Conservation (phyloP, 2,888 invertebrate genomes). For the Pteria penguin region DNA sequence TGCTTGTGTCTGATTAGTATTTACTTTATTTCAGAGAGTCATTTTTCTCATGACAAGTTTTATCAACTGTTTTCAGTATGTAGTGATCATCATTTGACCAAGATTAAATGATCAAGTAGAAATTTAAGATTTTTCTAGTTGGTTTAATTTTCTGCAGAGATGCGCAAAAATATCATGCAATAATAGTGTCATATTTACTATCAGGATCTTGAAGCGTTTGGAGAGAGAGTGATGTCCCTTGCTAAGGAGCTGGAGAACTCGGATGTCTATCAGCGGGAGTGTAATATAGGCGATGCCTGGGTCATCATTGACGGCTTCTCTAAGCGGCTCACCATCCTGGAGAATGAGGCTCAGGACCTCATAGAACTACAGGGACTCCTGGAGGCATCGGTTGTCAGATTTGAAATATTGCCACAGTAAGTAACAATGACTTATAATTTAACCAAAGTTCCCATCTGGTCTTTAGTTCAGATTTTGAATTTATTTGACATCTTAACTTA, state of each 20-base stretch:
- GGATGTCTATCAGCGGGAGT: conserved; percentile 76
- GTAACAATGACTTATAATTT: conserved; percentile 42
- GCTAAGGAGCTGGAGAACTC: conserved; percentile 73
- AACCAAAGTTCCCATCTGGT: neutral
- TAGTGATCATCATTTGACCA: no score
- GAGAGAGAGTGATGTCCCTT: conserved; percentile 71
- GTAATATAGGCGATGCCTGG: conserved; percentile 72
- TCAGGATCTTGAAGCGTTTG: conserved; percentile 78
- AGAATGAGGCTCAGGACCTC: conserved; percentile 79
- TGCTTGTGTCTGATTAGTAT: no score
- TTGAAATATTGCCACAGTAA: conserved; percentile 77
- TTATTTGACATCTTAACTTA: no score
- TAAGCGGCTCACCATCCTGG: conserved; percentile 73
- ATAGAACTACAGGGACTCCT: conserved; percentile 79
- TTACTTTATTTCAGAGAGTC: no score
- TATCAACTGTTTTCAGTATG: no score
- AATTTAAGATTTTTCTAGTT: no score
- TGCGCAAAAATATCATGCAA: no score
- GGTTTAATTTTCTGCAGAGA: no score
- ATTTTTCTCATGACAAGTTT: no score
- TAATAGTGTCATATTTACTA: no score
- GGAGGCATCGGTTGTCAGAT: conserved; percentile 78
- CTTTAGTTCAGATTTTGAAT: no score
- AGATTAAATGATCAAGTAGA: no score
- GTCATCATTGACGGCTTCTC: conserved; percentile 74